Base-by-base conservation (phyloP, 2,888 invertebrate genomes). In the Margaritifera margaritifera region DNA sequence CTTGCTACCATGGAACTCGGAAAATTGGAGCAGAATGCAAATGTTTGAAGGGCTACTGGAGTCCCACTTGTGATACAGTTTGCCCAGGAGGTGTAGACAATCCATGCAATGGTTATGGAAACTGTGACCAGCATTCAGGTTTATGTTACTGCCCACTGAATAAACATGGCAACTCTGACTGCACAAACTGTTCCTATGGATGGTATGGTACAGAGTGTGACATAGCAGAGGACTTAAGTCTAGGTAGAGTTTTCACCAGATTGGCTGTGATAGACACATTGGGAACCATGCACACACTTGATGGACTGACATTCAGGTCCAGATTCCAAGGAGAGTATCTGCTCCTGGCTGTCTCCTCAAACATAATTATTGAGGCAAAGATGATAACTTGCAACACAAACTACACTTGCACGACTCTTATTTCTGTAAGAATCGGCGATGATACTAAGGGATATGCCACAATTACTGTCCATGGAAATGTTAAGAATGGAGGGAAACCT, bases 101-200 rank as follows among this genome's bases (percentile, higher is more conserved):
- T 51, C 80, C 82, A 24, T 84, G 84, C 62, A 76, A 77, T 18
- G 83, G 83, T 5, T 78, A 75, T 61, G 84, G 83, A 24, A 75
- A 77, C 53, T 84, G 84, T 69, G 75, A 83, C 64, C 58, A 65
- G 19, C 31, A 61, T 19, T 76, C 69, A 4, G 84, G 84, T 8
- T 24, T n/a, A 27, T 85, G 84, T 69, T 25, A 71, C 25, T 85
- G 84, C 68, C 83, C 82, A 53, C 20, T 82, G 22, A 79, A 81
- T 66, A 77, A 72, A 31, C 66, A 67, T 58, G 78, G 73, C 18
- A 62, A 71, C 20, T 54, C 62, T 58, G 77, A 79, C 57, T 85
- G 85, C 61, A 74, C 77, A 18, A 58, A 66, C 3, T 85, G 85
- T 64, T 69, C 81, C 2, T 31, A 62, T 51, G 80, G 80, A 50